Evolutionary conservation across 2,888 invertebrate genomes (phyloP), one percentile per base, ranked within the genome.

Genomic region (Oligia strigilis): DNA sequence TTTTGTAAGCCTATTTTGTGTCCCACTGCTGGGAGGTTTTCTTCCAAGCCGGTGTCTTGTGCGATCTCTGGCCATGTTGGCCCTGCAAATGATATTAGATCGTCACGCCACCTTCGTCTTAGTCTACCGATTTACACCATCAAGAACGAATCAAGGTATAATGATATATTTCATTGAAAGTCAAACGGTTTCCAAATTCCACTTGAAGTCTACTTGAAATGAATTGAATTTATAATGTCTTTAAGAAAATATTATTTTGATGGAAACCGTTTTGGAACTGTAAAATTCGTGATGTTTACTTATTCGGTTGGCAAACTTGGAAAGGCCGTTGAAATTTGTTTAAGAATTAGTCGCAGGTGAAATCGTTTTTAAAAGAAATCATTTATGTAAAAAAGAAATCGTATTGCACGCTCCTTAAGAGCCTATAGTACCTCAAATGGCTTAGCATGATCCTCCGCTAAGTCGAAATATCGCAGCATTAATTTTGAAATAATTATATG

Each of bases 171-270:
- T 74, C 8, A 67, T 66, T 72, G 36, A 58, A 80, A 77, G 17
- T 67, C 46, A 71, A 80, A 76, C 36, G 17, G 65, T 77, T 85
- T 74, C 4, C 14, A n/a, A 85, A 75, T 29, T 71, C 49, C 29
- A 55, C 36, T 11, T 46, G 46, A 46, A 46, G 36, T 71, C 49
- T 19, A 55, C 36, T 46, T 46, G 11, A 46, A 46, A 11, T 46
- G 8, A 65, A 17, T 46, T 13, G 46, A 79, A 67, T 67, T 80
- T 17, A 64, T 66, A 64, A 84, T 29, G 29, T 17, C 19, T 55
- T 64, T 52, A 43, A 4, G 23, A 74, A 67, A 64, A 60, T 74
- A 64, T 72, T 67, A 58, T 80, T 73, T 60, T 62, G 4, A 52
- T 62, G 1, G 17, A 69, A 76, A 62, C 52, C 8, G 72, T 64